Conservation (phyloP, 2,797 vertebrate species). For the Pachyuromys duprasi region DNA sequence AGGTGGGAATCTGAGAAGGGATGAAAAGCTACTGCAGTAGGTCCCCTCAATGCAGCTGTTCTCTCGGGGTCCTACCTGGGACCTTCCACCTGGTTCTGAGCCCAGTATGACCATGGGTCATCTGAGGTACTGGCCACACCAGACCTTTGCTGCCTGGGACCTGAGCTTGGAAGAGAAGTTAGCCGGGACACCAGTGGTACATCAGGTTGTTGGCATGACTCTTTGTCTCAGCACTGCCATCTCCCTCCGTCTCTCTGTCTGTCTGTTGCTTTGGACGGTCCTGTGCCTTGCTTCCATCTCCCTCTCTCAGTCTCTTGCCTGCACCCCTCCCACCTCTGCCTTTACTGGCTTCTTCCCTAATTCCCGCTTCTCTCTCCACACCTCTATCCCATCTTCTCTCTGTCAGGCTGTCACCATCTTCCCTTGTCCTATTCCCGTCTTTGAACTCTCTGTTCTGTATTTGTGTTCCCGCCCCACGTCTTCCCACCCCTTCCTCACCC, state of each 20-base stretch:
- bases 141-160: accelerated
- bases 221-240: background rate
- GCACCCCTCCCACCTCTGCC: background rate
- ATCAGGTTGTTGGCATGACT: background rate
- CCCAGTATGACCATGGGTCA: background rate
- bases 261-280: background rate
- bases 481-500: background rate
- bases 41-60: background rate
- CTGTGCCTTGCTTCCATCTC: background rate
- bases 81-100: background rate
- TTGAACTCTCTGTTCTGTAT: background rate
- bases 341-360: too few relatives aligned
- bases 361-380: background rate
- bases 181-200: background rate
- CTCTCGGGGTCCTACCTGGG: background rate
- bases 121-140: background rate
- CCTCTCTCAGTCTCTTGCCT: background rate
- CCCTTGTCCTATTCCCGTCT: background rate
- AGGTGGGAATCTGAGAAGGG: background rate
- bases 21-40: accelerated
- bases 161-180: background rate
- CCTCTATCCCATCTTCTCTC: background rate
- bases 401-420: background rate
- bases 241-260: background rate
- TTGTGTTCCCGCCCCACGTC: background rate